A percentile compares a stretch with the other conserved stretches of the same genome.
Conservation (phyloP, 2,113 vertebrate species). For the Clarias batrachus region DNA sequence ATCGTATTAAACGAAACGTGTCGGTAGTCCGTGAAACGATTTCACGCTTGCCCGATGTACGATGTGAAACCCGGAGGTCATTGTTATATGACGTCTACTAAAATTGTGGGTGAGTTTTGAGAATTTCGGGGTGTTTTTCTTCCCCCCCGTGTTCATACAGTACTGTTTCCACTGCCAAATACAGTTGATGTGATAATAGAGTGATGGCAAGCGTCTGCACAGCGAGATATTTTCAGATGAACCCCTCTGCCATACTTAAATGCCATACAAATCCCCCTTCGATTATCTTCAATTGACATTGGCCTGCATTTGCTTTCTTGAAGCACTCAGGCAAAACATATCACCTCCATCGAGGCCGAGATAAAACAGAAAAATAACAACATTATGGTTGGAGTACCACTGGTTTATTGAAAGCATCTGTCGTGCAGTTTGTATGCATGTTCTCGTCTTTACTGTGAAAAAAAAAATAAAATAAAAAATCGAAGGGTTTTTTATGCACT, state of each 20-base stretch:
- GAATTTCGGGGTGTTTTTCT: constrained; percentile 3
- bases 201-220: constrained; percentile 24
- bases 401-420: constrained; percentile 60
- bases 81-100: background rate
- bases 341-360: constrained; percentile 44
- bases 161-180: constrained; percentile 14
- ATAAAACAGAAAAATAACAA: constrained; percentile 47
- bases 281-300: constrained; percentile 33
- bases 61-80: background rate
- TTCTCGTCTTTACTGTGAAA: constrained; percentile 42
- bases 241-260: background rate
- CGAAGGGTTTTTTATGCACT: constrained; percentile 42
- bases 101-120: background rate
- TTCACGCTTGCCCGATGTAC: background rate
- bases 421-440: constrained; percentile 49
- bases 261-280: constrained; percentile 32
- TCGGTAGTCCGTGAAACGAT: background rate
- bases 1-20: constrained; percentile 19
- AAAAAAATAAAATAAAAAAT: too few relatives aligned
- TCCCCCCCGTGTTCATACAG: background rate
- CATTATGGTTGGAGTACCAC: constrained; percentile 39
- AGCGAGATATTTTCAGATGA: constrained; percentile 21
- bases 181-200: constrained; percentile 30
- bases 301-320: constrained; percentile 37
- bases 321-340: constrained; percentile 44